Base-by-base conservation (phyloP, 2,113 vertebrate species). In the Ranitomeya variabilis region DNA sequence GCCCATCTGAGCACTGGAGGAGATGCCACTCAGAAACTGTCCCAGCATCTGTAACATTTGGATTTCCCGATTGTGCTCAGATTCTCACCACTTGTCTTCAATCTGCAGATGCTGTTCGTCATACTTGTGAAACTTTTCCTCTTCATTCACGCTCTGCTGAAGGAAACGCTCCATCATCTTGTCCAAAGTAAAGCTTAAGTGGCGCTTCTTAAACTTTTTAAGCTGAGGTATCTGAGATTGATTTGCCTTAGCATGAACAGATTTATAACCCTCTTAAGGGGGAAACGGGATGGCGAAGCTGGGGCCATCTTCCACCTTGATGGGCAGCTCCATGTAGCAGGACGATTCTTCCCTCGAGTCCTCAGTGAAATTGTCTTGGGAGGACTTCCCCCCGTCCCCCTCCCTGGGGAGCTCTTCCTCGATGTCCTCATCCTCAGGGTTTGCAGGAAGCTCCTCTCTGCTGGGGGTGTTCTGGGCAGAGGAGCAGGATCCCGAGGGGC, bases 11-110 rank as follows among this genome's bases (percentile, higher is more conserved):
- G 93, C 93, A 2, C 51, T 71, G 0, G 94, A 94, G 86, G 94
- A 94, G 90, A 97, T 94, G 92, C 94, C 93, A 90, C 95, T 92
- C 89, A 97, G 95, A 95, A 98, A 96, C 94, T 97, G 97, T 66
- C 96, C 96, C 86, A 97, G 92, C 96, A 97, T 96, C 91, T 97
- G 97, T n/a, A 98, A 93, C 97, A 97, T 97, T 90, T 97, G 96
- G 87, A 97, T 93, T 93, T 97, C 97, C 69, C 96, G 92, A 37
- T 95, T 83, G 86, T 97, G 97, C 86, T 97, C 97, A 0, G 95
- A 94, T 89, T 97, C 96, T 26, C 96, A 92, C 13, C 96, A 95
- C 12, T 93, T 95, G 90, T 97, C 97, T 91, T 98, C 97, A 0
- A 95, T 95, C 90, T 96, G 96, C 90, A 97, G 91, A 57, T 96